These are phyloP conservation scores for Tiphia femorata DNA, from an alignment of 2,888 invertebrate species.

Conservation along the genomic window DNA sequence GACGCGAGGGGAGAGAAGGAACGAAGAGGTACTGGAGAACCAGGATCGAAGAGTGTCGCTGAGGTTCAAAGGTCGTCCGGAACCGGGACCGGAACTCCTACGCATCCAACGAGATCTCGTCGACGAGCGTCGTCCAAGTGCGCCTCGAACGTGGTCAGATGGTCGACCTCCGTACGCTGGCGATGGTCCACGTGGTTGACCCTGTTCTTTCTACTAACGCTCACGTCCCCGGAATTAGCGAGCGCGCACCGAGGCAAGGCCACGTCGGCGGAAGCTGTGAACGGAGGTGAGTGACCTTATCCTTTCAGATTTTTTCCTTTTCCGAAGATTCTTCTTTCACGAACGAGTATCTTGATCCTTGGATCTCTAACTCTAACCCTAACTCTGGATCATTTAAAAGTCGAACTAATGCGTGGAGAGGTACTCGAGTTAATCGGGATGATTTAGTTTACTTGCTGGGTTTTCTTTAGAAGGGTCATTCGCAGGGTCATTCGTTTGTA, in stretches of 20 bases:
- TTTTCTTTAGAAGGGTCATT: no score
- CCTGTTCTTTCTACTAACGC: constrained; percentile 29
- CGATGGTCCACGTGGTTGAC: constrained; percentile 25
- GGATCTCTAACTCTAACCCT: no score
- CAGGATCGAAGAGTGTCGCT: neutral
- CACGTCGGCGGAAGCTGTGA: no score
- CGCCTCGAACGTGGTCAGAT: constrained; percentile 63
- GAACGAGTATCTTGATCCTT: no score
- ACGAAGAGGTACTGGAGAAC: neutral
- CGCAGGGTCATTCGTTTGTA: no score
- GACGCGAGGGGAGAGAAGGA: neutral
- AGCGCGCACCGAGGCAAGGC: constrained; percentile 10
- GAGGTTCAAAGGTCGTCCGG: neutral
- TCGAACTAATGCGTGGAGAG: no score
- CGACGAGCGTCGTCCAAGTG: constrained; percentile 3
- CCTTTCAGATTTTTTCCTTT: neutral
- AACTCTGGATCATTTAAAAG: no score
- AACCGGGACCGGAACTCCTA: neutral
- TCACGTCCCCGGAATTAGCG: constrained; percentile 27
- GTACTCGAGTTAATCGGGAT: no score
- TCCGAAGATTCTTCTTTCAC: no score
- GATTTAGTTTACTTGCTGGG: no score
- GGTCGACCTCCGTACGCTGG: constrained; percentile 37
- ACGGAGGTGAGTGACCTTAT: constrained; percentile 45
- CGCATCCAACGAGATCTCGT: constrained; percentile 7